phyloP scores from a whole-genome alignment of 2,888 invertebrate genomes.

The Phengaris arion region DNA sequence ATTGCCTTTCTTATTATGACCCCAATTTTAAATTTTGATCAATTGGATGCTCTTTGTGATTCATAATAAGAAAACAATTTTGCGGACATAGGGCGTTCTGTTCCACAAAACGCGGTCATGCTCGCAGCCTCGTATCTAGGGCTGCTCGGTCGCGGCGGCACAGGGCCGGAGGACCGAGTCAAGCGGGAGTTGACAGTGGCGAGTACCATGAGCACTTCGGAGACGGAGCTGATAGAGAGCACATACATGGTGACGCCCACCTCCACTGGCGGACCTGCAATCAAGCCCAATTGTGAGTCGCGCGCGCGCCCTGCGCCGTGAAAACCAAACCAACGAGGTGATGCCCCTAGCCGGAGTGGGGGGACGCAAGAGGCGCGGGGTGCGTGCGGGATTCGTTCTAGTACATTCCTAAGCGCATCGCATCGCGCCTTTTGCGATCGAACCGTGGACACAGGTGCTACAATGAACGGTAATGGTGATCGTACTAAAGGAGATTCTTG shows the following conservation, averaged over 20 bases:
- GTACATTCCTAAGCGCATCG: slow-evolving; percentile 42
- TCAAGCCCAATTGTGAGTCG: slow-evolving; percentile 77
- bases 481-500: slow-evolving; percentile 68
- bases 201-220: slow-evolving; percentile 98
- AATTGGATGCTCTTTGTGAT: slow-evolving; percentile 34
- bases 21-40: slow-evolving; percentile 42
- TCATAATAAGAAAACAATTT: slow-evolving; percentile 76
- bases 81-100: slow-evolving; percentile 70
- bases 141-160: slow-evolving; percentile 73
- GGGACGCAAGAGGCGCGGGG: slow-evolving; percentile 50
- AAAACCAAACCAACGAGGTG: slow-evolving; percentile 64
- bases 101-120: slow-evolving; percentile 76
- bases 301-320: slow-evolving; percentile 54
- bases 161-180: slow-evolving; percentile 45
- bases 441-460: slow-evolving; percentile 78
- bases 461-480: slow-evolving; percentile 77
- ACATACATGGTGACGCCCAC: slow-evolving; percentile 99
- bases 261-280: slow-evolving; percentile 97
- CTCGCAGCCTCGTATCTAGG: slow-evolving; percentile 79
- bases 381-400: slow-evolving; percentile 46
- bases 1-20: slow-evolving; percentile 74
- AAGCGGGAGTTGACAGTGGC: slow-evolving; percentile 86
- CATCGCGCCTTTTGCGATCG: slow-evolving; percentile 62
- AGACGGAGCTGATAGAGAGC: slow-evolving; percentile 98
- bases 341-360: slow-evolving; percentile 61